Base-by-base conservation (phyloP, 2,113 vertebrate species). In the Thamnaconus septentrionalis region DNA sequence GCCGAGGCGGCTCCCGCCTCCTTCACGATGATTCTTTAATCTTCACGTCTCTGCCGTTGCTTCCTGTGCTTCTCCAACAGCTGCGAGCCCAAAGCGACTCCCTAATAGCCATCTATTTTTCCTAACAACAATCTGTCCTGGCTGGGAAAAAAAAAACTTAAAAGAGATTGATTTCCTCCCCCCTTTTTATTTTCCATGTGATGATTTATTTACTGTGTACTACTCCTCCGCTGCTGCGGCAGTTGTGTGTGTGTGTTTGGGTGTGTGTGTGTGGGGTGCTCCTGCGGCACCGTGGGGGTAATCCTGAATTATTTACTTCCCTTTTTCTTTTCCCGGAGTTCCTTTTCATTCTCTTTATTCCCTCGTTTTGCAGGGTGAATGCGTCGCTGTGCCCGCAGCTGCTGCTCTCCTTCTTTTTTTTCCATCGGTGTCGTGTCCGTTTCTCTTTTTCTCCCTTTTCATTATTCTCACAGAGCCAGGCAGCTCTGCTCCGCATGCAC, bases 141-240 rank as follows among this genome's bases (percentile, higher is more conserved):
- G 3, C 66, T 7, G 47, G 54, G 43, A 78, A 75, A 48, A 42
- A 48, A 42, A 64, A 31, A 31, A 64, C 56, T 75, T 53, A 49
- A 71, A 53, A 53, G 69, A 70, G 57, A 72, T 69, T 64, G 56
- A 76, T 75, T 57, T 76, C 44, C 56, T 31, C 18, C 18, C 18
- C 49, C 45, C 70, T 61, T 52, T 77, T 70, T 75, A 59, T 73
- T 84, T 80, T 69, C 49, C 4, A 11, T 75, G 51, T 80, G 71
- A 88, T 87, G 70, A 82, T 87, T 90, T 88, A 84, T 88, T 88
- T 85, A 90, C 76, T 79, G 66, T 76, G 70, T 74, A 55, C 78
- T 57, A 6, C 67, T 80, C 74, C 64, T 66, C 56, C 58, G 61
- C 70, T 42, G 53, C 68, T 55, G 69, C 69, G 78, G 78, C 69